Evolutionary conservation across 2,888 invertebrate species (phyloP), one percentile per base, ranked within the genome.

Genomic region (Plebejus melissa): DNA sequence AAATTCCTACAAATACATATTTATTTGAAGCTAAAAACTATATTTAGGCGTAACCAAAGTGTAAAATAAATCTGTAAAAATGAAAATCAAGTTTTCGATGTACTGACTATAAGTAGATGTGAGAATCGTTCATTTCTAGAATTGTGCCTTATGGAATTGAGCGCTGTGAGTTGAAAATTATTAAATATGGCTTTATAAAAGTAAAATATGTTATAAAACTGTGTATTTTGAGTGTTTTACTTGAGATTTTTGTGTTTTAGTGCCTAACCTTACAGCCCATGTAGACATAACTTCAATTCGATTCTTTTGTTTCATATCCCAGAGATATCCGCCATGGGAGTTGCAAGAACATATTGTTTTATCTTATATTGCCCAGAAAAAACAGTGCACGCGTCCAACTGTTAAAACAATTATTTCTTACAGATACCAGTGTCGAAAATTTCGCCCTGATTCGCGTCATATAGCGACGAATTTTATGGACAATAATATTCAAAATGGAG

Each of bases 241-340:
- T 65, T 32, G 32, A 28, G 7, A 32, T 65, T 65, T 32, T 32
- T 65, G 74, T 77, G 80, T 83, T 82, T 83, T 85, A 83, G 80
- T 78, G 87, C 82, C 80, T 91, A 91, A 91, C 91, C 90, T 90
- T 88, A 83, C 85, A 88, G 81, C 77, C 79, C 79, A 80, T 81
- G 80, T 85, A 83, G 82, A 72, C 84, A 84, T 86, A 93, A 93
- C 93, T 93, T 92, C 85, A 89, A 91, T 91, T 93, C 74, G 86
- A 85, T 92, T 93, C 87, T 93, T 91, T 91, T 92, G 90, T 92
- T 91, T 87, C 89, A 91, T 91, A 81, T 78, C 77, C 79, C 77
- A 80, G 80, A 81, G 80, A 80, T 83, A 83, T 80, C 80, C 79
- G 74, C 77, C 79, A 80, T 83, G 75, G 82, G 84, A 80, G 80